These are phyloP conservation scores for Saccopteryx leptura DNA, from an alignment of 2,113 vertebrate genomes.

Conservation along the genomic window DNA sequence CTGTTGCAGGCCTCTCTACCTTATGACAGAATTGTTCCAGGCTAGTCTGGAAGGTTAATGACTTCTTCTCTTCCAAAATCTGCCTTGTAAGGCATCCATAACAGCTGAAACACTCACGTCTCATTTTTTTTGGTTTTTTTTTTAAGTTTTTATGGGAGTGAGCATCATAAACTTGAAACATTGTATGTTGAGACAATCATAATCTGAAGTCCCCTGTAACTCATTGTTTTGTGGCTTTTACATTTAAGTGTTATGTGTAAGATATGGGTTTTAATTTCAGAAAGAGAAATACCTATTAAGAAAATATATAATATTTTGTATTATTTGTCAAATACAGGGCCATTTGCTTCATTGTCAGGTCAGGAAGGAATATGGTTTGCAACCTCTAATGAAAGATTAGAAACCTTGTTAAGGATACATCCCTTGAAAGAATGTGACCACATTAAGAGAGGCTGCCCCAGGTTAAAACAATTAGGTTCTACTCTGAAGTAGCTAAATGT, in stretches of 20 bases:
- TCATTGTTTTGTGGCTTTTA: not conserved
- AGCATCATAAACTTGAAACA: no score
- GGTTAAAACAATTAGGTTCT: not conserved
- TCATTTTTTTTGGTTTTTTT: no score
- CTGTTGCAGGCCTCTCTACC: no score
- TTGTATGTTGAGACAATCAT: no score
- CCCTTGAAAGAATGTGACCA: not conserved
- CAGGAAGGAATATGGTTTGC: not conserved
- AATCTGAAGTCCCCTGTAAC: not conserved
- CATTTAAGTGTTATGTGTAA: not conserved
- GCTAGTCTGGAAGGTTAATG: no score
- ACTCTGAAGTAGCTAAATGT: not conserved
- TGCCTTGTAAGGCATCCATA: no score
- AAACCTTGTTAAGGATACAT: not conserved
- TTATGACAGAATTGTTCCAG: no score
- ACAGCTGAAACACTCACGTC: no score
- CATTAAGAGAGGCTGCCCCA: rapidly evolving
- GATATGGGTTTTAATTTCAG: not conserved
- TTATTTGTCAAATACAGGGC: not conserved
- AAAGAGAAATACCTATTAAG: not conserved
- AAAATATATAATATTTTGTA: not conserved
- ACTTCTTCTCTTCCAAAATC: no score
- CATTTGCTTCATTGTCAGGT: not conserved
- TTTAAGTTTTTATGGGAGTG: no score
- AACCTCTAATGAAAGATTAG: not conserved